phyloP scores from a whole-genome alignment of 2,888 invertebrate species.

The Corythucha ciliata region DNA sequence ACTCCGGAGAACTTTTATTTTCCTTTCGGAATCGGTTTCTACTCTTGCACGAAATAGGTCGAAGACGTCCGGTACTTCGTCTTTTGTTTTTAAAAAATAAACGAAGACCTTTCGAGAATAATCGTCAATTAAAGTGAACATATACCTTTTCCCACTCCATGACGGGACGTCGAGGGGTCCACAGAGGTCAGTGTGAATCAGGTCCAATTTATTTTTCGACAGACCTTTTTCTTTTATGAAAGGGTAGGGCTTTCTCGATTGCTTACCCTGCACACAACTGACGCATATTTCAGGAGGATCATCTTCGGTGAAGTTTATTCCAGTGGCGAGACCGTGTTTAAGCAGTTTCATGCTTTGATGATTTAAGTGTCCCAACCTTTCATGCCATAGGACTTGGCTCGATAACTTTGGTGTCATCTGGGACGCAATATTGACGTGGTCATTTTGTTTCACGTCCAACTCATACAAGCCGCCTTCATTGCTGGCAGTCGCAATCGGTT shows the following conservation, averaged over 20 bases:
- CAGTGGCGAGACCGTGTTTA: not conserved
- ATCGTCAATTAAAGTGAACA: constrained; percentile 12
- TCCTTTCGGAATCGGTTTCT: constrained; percentile 3
- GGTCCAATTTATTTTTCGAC: not conserved
- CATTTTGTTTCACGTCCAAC: not conserved
- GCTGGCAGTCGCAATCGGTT: not conserved
- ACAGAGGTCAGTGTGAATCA: constrained; percentile 5
- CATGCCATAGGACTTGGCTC: constrained; percentile 6
- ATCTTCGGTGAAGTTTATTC: not conserved
- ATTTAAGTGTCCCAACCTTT: constrained; percentile 2
- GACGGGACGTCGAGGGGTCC: constrained; percentile 27
- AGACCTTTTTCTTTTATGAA: not conserved
- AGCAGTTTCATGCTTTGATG: constrained; percentile 5
- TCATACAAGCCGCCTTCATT: not conserved
- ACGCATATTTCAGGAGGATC: constrained; percentile 8
- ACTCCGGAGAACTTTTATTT: constrained; percentile 4
- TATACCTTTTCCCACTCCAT: constrained; percentile 21
- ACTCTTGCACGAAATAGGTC: constrained; percentile 3
- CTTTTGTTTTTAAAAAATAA: constrained; percentile 9
- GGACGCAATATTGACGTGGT: not conserved
- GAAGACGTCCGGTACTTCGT: constrained; percentile 2
- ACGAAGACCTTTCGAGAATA: constrained; percentile 13
- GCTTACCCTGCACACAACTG: constrained; percentile 18
- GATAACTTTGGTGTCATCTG: too few species aligned
- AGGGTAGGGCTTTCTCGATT: constrained; percentile 1